Conservation (phyloP, 2,113 vertebrate species). For the Cnemophilus loriae region DNA sequence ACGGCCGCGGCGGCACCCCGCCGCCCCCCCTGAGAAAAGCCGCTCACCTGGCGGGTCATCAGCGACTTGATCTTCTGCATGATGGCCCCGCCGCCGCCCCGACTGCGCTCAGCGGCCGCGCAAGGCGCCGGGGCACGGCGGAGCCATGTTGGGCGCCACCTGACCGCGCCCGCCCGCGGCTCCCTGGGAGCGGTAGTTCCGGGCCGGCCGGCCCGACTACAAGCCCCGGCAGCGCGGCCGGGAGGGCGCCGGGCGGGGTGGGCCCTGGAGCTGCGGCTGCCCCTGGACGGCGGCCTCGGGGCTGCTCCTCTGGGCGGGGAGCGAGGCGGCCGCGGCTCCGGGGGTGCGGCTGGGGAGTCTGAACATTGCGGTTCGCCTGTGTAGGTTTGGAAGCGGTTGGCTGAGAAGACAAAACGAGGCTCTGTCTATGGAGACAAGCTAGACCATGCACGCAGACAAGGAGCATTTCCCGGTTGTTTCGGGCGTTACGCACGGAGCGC, state of each 20-base stretch:
- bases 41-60: slow-evolving; percentile 92
- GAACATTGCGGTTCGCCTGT: fast-evolving
- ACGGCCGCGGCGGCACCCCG: background rate
- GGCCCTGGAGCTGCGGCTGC: fast-evolving
- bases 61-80: slow-evolving; percentile 99
- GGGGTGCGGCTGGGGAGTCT: fast-evolving
- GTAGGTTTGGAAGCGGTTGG: fast-evolving
- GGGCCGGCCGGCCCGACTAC: background rate
- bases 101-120: background rate
- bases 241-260: no score
- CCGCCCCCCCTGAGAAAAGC: background rate
- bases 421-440: fast-evolving
- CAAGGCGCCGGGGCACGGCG: background rate
- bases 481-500: fast-evolving
- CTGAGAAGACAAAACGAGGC: fast-evolving
- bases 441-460: fast-evolving
- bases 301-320: fast-evolving
- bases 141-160: slow-evolving; percentile 74
- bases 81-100: background rate
- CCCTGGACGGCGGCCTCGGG: background rate
- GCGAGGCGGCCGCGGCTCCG: fast-evolving
- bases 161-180: slow-evolving; percentile 5
- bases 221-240: background rate
- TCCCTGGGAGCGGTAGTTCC: slow-evolving; percentile 64
- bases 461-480: fast-evolving